These are phyloP conservation scores for Rhinatrema bivittatum DNA, from an alignment of 2,797 vertebrate species.

Conservation along the genomic window DNA sequence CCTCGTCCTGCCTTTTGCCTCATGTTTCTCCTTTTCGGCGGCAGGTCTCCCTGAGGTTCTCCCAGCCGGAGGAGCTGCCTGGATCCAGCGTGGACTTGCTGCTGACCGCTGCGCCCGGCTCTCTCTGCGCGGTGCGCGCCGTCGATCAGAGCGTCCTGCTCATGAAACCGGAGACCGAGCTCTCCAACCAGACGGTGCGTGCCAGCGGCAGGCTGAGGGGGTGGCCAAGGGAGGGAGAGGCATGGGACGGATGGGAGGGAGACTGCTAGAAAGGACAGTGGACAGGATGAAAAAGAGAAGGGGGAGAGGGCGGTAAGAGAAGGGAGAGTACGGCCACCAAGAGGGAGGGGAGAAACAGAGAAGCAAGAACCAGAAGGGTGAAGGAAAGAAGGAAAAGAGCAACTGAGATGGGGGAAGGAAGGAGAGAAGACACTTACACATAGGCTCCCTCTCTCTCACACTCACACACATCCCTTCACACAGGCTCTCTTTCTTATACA, in stretches of 20 bases:
- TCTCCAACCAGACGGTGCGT: slow-evolving; percentile 49
- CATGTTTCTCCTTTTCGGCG: neutral
- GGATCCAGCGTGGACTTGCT: slow-evolving; percentile 46
- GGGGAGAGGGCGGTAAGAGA: accelerated
- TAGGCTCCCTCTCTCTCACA: no score
- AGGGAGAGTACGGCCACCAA: neutral
- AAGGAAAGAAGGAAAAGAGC: neutral
- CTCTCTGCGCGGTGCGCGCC: slow-evolving; percentile 66
- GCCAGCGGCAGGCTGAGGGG: neutral
- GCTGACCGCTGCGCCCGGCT: slow-evolving; percentile 61
- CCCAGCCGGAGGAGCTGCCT: slow-evolving; percentile 43
- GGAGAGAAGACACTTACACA: no score
- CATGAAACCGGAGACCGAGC: slow-evolving; percentile 45
- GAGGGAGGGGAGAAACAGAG: neutral
- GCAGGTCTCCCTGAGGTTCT: slow-evolving; percentile 66
- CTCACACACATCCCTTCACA: no score
- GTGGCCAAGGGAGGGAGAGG: neutral
- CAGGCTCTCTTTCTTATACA: no score
- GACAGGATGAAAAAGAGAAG: accelerated
- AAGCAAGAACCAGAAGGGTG: neutral
- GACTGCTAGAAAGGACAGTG: neutral
- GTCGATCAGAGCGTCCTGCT: slow-evolving; percentile 59
- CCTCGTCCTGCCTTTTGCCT: neutral
- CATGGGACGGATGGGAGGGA: neutral
- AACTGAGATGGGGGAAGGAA: neutral